Evolutionary conservation across 2,113 vertebrate genomes (phyloP), one percentile per base, ranked within the genome.

Genomic region (Ia io): DNA sequence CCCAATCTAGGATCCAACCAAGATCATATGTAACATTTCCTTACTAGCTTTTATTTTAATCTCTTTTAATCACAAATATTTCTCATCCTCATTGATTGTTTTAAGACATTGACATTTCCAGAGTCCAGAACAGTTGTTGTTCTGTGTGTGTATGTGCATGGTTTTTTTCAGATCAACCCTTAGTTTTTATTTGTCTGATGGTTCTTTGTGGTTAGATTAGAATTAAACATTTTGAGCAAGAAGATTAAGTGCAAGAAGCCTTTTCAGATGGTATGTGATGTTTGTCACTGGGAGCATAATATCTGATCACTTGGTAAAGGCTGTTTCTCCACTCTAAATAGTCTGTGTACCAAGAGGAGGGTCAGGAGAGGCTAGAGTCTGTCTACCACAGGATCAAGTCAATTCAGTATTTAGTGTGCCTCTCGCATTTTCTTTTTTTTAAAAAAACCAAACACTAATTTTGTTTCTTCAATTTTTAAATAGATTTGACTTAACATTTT

Each of bases 251-350:
- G 13, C 4, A 8, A 8, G 12, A 2, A 5, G 18, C 5, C 85
- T 83, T 32, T 40, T 44, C 67, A 56, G 35, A 2, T 14, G 25
- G 7, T 4, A 4, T 10, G 0, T 9, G 9, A 1, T 9, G 3
- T 12, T 80, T 3, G 0, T 3, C 32, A 2, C 3, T 10, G n/a
- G n/a, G 17, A 53, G 7, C 22, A 4, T 4, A 14, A 14, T 35
- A 12, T 40, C 8, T 7, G 59, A 74, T 47, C 13, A 8, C 18
- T 1, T 2, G 3, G 6, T 30, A 47, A 63, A 35, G 22, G 40
- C 8, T 6, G 0, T 37, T 53, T 73, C 35, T 63, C 37, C 4
- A 1, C 12, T 49, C 9, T 74, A 17, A 88, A 30, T 37, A 23
- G 6, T 49, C 35, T 59, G 9, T 16, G 37, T 35, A 30, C 17